These are phyloP conservation scores for Ectemnius lituratus DNA, from an alignment of 2,888 invertebrate species.

Conservation along the genomic window DNA sequence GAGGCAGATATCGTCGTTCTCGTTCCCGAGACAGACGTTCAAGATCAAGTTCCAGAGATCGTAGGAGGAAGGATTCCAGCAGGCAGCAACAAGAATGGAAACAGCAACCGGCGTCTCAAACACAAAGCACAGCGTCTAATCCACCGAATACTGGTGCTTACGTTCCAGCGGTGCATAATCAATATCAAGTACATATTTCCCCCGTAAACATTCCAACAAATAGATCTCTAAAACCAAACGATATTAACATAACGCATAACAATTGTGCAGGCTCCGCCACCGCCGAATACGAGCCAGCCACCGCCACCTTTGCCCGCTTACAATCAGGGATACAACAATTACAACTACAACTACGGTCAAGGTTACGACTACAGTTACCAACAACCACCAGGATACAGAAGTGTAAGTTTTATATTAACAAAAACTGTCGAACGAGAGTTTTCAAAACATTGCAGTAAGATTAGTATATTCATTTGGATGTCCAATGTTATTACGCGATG, in stretches of 20 bases:
- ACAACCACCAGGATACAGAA: slow-evolving; percentile 71
- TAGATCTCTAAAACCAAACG: not conserved
- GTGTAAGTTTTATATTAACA: slow-evolving; percentile 67
- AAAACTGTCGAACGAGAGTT: not conserved
- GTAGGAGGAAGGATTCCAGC: slow-evolving; percentile 69
- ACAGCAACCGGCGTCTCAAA: slow-evolving; percentile 54
- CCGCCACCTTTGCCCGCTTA: slow-evolving; percentile 72
- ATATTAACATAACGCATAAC: not conserved
- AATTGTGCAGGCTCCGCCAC: slow-evolving; percentile 66
- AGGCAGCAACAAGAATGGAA: slow-evolving; percentile 71
- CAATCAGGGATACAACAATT: slow-evolving; percentile 72
- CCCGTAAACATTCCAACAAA: not conserved
- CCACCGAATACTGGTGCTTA: slow-evolving; percentile 61
- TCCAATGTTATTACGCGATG: too few species aligned
- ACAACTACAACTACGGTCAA: slow-evolving; percentile 72
- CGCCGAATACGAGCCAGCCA: slow-evolving; percentile 73
- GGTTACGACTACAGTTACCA: slow-evolving; percentile 73
- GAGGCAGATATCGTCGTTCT: slow-evolving; percentile 72
- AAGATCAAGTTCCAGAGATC: slow-evolving; percentile 69
- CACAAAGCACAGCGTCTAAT: slow-evolving; percentile 59
- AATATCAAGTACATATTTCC: slow-evolving; percentile 68
- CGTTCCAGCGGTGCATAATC: slow-evolving; percentile 69
- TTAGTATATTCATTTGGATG: too few species aligned
- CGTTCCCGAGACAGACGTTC: slow-evolving; percentile 72
- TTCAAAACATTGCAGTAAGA: too few species aligned